Conservation (phyloP, 2,797 vertebrate species). For the Lagorchestes hirsutus region DNA sequence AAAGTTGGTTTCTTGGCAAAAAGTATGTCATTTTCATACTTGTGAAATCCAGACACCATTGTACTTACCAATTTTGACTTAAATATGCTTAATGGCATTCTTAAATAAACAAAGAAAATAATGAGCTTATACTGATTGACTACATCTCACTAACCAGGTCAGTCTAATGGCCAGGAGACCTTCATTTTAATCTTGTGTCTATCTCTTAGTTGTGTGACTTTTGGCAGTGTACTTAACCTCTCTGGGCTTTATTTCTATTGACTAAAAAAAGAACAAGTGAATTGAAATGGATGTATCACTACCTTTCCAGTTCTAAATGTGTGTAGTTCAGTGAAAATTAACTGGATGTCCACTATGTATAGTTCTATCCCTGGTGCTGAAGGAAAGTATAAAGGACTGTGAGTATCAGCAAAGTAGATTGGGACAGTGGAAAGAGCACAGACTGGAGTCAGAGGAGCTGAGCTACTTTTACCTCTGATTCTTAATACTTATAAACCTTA, state of each 20-base stretch:
- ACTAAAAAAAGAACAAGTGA: not conserved
- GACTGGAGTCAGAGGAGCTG: not conserved
- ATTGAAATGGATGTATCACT: not conserved
- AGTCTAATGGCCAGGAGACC: not conserved
- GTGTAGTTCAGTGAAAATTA: constrained; percentile 16
- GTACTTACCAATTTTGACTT: constrained; percentile 35
- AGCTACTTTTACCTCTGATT: not conserved
- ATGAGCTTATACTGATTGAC: not conserved
- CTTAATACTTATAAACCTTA: not conserved
- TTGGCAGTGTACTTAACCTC: constrained; percentile 11
- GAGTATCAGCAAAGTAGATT: not conserved
- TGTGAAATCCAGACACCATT: constrained; percentile 49
- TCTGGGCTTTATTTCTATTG: not conserved
- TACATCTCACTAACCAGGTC: not conserved
- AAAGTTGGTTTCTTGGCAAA: constrained; percentile 51
- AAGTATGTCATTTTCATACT: constrained; percentile 62
- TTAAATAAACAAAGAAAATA: constrained; percentile 32
- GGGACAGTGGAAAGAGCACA: not conserved
- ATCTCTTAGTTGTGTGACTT: not conserved
- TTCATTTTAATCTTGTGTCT: not conserved
- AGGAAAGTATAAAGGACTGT: not conserved
- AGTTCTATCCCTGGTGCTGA: not conserved
- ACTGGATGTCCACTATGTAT: not conserved
- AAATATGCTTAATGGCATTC: constrained; percentile 2
- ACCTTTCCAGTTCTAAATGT: constrained; percentile 20